Base-by-base conservation (phyloP, 1,140 invertebrate species). In the Antheraea mylitta region DNA sequence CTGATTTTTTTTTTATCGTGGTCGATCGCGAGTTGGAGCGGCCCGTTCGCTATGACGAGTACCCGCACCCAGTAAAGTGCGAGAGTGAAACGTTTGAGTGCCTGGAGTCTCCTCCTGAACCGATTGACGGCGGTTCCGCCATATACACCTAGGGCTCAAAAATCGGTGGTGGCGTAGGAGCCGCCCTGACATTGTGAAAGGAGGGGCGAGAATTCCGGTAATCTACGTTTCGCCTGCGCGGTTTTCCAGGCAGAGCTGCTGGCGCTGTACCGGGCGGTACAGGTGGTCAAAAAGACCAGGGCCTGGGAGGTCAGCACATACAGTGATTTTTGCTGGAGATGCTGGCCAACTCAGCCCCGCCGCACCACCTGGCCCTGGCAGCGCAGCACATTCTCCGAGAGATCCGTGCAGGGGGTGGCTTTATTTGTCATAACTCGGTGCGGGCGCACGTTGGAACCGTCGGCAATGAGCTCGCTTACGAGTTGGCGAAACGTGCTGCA, bases 391-490 rank as follows among this genome's bases (percentile, higher is more conserved):
- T 53, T 16, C 11, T 75, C 1, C 0, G 10, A 18, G 19, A 69
- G 4, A 63, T 74, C 0, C 0, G 19, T 8, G 58, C 10, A 11
- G 18, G 64, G 11, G 72, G 73, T 13, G 64, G 42, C 18, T 2
- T 48, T 10, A 18, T 74, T 0, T 13, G 53, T 0, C 36, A 72
- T 2, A 71, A 68, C 58, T 80, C 72, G 76, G 64, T 77, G 1
- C 73, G 53, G 64, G 76, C 71, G 18, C 76, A 80, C 53, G 64
- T 69, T 0, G 76, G 74, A 1, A 65, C 67, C 2, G 22, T 18
- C 0, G 78, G 76, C n/a, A 80, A 80, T 48, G 78, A 78, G 59
- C 69, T 73, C 7, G 76, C 78, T 5, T 76, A 80, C 38, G 68
- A 73, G 30, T 36, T 73, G 8, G 74, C 71, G 5, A 38, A n/a